Evolutionary conservation across 2,113 vertebrate species (phyloP), one percentile per base, ranked within the genome.

Genomic region (Hemicordylus capensis): DNA sequence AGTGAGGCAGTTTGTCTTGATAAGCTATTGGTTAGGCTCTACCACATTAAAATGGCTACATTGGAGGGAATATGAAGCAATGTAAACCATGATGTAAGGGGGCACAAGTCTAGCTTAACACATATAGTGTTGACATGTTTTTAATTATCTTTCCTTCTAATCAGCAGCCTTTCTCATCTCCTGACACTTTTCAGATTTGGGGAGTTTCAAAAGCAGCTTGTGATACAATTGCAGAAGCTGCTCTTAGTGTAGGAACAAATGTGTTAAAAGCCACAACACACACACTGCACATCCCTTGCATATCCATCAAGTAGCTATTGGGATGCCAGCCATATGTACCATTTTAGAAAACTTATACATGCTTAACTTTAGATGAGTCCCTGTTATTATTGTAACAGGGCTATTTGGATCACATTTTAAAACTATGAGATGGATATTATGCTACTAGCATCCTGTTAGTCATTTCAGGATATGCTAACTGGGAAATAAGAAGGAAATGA

Each of bases 391-490:
- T 67, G 42, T 48, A 19, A 79, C 24, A 54, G 48, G 48, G 64
- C 17, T 22, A 37, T 37, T 63, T 31, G 15, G 69, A 19, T 63
- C 31, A 51, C 44, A 64, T 83, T 63, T 83, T 34, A 2, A 64
- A 83, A 75, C 31, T 44, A 24, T 83, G 56, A 11, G 5, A 63
- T 34, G 6, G 31, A 73, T 61, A 46, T 46, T 34, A 78, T 37
- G 54, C 63, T 63, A 1, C 2, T 91, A 78, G 76, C 31, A 80
- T 46, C 0, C 0, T 87, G 72, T 85, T 28, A 26, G 54, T 88
- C 90, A 87, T 90, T 93, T 92, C 74, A 87, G 3, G 0, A 66
- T 2, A 73, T 85, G 86, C 59, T 85, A 85, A 91, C 70, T 81
- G n/a, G 59, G 77, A 92, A 81, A 76, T 59, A 80, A 90, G 79